Base-by-base conservation (phyloP, 1,140 invertebrate species). In the Drosophila micromelanica region DNA sequence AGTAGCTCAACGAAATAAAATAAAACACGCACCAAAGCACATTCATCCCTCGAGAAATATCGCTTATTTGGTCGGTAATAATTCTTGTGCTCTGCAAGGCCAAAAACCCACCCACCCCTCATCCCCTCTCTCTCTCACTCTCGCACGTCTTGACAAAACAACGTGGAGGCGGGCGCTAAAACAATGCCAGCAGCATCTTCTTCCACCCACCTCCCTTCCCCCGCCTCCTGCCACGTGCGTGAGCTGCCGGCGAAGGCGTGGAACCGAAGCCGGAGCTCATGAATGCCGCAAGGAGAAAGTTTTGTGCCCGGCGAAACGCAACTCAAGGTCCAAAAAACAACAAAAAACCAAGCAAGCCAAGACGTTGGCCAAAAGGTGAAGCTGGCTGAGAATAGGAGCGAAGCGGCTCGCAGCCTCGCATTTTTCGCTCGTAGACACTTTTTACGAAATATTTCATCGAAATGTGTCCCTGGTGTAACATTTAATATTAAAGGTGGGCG, bases 361-460 rank as follows among this genome's bases (percentile, higher is more conserved):
- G 72, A 61, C 67, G 32, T 65, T 68, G 67, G 48, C 56, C 61
- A 55, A 80, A 78, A 80, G 76, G 73, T 78, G 76, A 73, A 61
- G 69, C 74, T 73, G 40, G 48, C 71, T 59, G 35, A 61, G 73
- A 75, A 71, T 74, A 75, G 73, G 59, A 76, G 68, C 45, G 51
- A 55, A 35, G 32, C 32, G 32, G 32, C 32, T 35, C 52, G 30
- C 46, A 32, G 72, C 13, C 73, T 67, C 74, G 71, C 76, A 81
- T 80, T 89, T 91, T 90, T 85, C 73, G 76, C 74, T 76, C 69
- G 82, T 91, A 91, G 90, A 91, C 90, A 91, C 82, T 91, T 91
- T 91, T 91, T 87, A 90, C 84, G 87, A 90, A 91, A 92, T 92
- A 92, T 91, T 91, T 92, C 90, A 92, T 92, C 91, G 85, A 91